Evolutionary conservation across 1,140 invertebrate genomes (phyloP), one percentile per base, ranked within the genome.

Genomic region (Drosophila cardini): DNA sequence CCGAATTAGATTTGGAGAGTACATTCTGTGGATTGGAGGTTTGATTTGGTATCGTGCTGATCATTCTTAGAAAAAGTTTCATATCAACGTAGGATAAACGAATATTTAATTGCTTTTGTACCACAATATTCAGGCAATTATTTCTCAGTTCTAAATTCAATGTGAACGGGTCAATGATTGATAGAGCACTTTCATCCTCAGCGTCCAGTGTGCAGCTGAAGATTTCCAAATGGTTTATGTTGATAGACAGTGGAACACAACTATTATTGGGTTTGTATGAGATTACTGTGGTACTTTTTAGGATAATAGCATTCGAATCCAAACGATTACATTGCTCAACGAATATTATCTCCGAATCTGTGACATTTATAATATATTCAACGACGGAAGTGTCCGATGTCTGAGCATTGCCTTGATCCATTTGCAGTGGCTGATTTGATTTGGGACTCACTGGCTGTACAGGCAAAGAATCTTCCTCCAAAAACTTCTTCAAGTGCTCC

Each of bases 111-210:
- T 96, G 95, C 26, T 92, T 92, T 21, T 95, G 94, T 73, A 96
- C 92, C 42, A 95, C 93, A 11, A 95, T 92, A 72, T 94, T 93
- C 16, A 95, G 79, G 57, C 93, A 91, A 70, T 92, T 93, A 56
- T 93, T 91, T 10, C 93, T 94, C 1, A 96, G 81, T 68, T 96
- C 96, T 30, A 96, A 93, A 84, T 95, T 96, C 11, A 98, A 93
- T 5, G 96, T 97, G 45, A 97, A 96, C 0, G 98, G 98, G 93
- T 99, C 98, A 48, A 99, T 96, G 74, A 99, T 99, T n/a, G 98
- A 98, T 4, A 99, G 93, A 1, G 98, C 97, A 0, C 98, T 99
- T 89, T 98, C 97, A 64, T 98, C 96, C 93, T 99, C 98, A 72
- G 96, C 94, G 6, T 97, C 97, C 43, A 99, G 93, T 71, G 97